Evolutionary conservation across 2,797 vertebrate species (phyloP).

Genomic region (Eulemur albifrons): DNA sequence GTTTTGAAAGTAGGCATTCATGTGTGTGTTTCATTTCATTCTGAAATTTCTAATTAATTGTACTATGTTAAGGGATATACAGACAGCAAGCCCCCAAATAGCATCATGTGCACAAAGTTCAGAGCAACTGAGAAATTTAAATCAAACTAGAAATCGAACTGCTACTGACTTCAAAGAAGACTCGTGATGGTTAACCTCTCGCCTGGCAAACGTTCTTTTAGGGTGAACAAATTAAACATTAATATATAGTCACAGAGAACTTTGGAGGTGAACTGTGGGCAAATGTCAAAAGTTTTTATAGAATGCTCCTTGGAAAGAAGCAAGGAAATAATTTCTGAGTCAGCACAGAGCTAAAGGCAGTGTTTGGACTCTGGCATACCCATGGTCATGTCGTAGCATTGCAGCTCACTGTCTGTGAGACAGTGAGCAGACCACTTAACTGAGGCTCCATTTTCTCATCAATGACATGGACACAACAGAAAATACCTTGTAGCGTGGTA

Average conservation of each 20-base stretch:
- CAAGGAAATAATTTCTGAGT: background rate
- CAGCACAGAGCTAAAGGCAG: background rate
- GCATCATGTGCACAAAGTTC: background rate
- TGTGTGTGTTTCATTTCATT: background rate
- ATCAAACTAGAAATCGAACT: background rate
- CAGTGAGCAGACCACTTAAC: background rate
- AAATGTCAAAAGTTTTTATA: background rate
- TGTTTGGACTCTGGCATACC: background rate
- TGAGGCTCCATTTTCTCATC: background rate
- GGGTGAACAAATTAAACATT: background rate
- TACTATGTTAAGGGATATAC: background rate
- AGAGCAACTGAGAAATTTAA: background rate
- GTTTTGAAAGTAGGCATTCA: background rate
- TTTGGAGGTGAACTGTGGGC: background rate
- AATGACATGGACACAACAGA: background rate
- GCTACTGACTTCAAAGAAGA: background rate
- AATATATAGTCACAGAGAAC: background rate
- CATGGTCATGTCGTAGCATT: accelerated
- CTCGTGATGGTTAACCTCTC: background rate
- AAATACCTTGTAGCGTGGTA: background rate
- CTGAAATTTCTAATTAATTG: background rate
- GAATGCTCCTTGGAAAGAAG: background rate
- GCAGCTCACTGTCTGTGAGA: background rate
- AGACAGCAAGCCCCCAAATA: background rate
- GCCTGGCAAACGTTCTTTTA: background rate